Conservation (phyloP, 2,797 vertebrate genomes). For the Philypnodon macrostomus region DNA sequence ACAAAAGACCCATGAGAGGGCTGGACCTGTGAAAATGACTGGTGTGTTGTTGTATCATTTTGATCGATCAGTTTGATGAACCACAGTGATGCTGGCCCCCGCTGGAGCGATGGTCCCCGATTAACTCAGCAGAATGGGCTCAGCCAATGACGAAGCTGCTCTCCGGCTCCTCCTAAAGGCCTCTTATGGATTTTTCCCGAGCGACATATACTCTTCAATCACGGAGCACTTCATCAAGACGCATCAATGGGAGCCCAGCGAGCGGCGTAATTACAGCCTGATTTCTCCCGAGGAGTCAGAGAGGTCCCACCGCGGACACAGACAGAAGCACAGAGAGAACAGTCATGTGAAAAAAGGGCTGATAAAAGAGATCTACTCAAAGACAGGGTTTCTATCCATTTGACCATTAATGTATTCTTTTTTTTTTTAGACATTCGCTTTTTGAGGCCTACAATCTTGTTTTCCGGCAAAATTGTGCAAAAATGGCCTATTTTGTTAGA, state of each 20-base stretch:
- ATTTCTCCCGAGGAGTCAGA: slow-evolving; percentile 56
- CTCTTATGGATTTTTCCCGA: not conserved
- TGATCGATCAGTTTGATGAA: not conserved
- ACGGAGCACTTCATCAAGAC: slow-evolving; percentile 72
- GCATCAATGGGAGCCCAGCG: slow-evolving; percentile 63
- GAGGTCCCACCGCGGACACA: not conserved
- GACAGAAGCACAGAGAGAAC: not conserved
- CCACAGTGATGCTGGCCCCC: not conserved
- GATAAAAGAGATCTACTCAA: too few species aligned
- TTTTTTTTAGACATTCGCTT: too few species aligned
- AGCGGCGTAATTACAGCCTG: slow-evolving; percentile 63
- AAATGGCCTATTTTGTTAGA: too few species aligned
- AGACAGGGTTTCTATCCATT: too few species aligned
- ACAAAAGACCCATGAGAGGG: not conserved
- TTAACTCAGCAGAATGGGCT: not conserved
- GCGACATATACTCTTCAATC: slow-evolving; percentile 65
- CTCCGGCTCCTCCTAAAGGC: not conserved
- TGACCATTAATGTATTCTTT: too few species aligned
- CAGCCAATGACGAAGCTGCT: not conserved
- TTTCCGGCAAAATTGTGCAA: too few species aligned
- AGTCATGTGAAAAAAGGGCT: not conserved
- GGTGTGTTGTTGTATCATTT: not conserved
- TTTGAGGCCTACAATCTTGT: too few species aligned
- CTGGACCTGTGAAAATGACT: not conserved
- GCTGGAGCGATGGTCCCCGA: not conserved